Evolutionary conservation across 2,113 vertebrate genomes (phyloP).

Genomic region (Oreochromis aureus): DNA sequence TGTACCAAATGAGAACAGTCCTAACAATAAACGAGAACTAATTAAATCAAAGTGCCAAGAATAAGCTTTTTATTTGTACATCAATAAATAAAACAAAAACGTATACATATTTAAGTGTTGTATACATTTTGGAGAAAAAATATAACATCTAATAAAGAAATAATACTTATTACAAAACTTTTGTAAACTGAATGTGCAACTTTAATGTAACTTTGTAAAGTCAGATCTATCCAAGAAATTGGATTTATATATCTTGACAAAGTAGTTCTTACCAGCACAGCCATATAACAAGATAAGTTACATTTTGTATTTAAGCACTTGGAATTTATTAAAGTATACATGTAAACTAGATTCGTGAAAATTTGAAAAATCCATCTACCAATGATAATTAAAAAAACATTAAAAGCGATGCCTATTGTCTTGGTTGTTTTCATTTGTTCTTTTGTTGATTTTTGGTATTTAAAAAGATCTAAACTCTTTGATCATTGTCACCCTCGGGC

Average conservation of each 20-base stretch:
- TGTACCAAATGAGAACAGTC: not conserved
- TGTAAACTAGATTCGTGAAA: not conserved
- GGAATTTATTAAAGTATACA: not conserved
- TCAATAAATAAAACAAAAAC: not conserved
- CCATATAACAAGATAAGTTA: not conserved
- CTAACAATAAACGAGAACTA: not conserved
- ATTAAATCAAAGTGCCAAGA: not conserved
- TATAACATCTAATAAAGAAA: not conserved
- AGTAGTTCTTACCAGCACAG: not conserved
- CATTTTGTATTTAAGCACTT: not conserved
- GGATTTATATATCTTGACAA: not conserved
- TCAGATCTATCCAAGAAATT: not conserved
- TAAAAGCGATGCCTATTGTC: not conserved
- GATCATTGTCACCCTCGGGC: conserved; percentile 39
- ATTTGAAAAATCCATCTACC: not conserved
- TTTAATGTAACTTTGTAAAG: not conserved
- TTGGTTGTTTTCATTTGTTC: not conserved
- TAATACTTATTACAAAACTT: not conserved
- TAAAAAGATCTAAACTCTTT: conserved; percentile 15
- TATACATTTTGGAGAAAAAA: not conserved
- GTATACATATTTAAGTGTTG: not conserved
- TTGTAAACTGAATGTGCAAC: not conserved
- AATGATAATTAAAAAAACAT: not conserved
- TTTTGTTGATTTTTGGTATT: not conserved
- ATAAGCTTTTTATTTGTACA: not conserved